Percentiles rank a stretch among this genome's conserved stretches.
Conservation (phyloP, 2,888 invertebrate genomes). For the Agrochola litura region DNA sequence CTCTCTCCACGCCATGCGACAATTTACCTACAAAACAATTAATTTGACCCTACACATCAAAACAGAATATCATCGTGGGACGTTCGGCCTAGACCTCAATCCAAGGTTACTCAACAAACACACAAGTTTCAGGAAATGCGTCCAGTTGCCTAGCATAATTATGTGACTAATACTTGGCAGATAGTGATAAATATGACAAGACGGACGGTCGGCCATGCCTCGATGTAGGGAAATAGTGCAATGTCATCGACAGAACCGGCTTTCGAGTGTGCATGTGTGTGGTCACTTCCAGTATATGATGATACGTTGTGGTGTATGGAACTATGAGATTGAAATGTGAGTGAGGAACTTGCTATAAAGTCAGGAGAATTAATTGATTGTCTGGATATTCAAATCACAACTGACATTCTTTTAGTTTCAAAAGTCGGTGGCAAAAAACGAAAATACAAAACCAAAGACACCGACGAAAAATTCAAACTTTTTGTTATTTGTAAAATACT, state of each 20-base stretch:
- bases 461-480: no score
- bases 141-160: constrained; percentile 31
- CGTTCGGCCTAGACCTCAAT: constrained; percentile 38
- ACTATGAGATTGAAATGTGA: background rate
- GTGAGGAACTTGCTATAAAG: background rate
- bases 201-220: constrained; percentile 18
- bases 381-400: background rate
- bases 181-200: constrained; percentile 49
- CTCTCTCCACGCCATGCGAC: background rate
- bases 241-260: constrained; percentile 19
- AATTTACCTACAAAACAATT: constrained; percentile 16
- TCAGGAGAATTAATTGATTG: background rate
- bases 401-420: no score
- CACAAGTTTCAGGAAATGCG: constrained; percentile 69
- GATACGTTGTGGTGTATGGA: background rate
- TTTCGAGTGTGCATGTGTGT: background rate
- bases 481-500: no score
- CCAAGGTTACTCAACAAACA: constrained; percentile 59
- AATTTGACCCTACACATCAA: constrained; percentile 17
- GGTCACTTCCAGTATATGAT: background rate
- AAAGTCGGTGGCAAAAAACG: no score
- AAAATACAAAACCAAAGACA: no score
- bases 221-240: constrained; percentile 29
- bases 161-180: constrained; percentile 66
- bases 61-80: constrained; percentile 33